A percentile compares a stretch with the other conserved stretches of the same genome.
phyloP scores from a whole-genome alignment of 1,140 invertebrate genomes.

The Pteromalus puparum region DNA sequence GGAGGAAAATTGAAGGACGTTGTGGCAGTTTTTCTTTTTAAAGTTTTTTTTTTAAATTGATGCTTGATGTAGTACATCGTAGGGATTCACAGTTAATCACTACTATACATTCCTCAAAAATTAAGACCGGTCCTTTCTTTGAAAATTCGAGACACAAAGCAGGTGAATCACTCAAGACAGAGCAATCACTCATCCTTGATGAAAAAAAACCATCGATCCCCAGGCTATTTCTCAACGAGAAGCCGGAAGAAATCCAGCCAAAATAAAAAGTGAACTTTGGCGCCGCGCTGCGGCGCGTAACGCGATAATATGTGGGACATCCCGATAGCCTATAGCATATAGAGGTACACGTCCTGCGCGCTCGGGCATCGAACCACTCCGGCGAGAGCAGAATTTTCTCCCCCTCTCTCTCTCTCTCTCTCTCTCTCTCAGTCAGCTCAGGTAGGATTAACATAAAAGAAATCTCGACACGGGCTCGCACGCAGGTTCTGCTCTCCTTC shows the following conservation, averaged over 20 bases:
- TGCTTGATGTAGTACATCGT: too few relatives aligned
- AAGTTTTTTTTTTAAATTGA: too few relatives aligned
- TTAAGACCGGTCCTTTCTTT: too few relatives aligned
- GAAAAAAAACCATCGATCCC: too few relatives aligned
- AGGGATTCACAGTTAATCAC: too few relatives aligned
- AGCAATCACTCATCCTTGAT: too few relatives aligned
- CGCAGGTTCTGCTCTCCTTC: not conserved
- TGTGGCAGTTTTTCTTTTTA: not conserved
- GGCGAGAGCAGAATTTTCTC: not conserved
- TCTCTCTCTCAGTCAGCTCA: not conserved
- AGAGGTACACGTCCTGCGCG: slow-evolving; percentile 1
- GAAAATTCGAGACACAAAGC: too few relatives aligned
- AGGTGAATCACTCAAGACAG: too few relatives aligned
- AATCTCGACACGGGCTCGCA: slow-evolving; percentile 25
- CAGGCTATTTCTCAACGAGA: not conserved
- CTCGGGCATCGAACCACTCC: not conserved
- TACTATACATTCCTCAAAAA: too few relatives aligned
- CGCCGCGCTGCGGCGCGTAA: not conserved
- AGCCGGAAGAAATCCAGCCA: not conserved
- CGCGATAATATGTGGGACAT: slow-evolving; percentile 44
- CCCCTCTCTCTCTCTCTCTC: too few relatives aligned
- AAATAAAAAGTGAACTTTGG: not conserved
- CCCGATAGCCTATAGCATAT: slow-evolving; percentile 5
- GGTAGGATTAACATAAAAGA: slow-evolving; percentile 56
- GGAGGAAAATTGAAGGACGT: not conserved